A percentile compares a stretch with the other conserved stretches of the same genome.
These are phyloP conservation scores for Haemorhous mexicanus DNA, from an alignment of 2,113 vertebrate species.

Conservation along the genomic window DNA sequence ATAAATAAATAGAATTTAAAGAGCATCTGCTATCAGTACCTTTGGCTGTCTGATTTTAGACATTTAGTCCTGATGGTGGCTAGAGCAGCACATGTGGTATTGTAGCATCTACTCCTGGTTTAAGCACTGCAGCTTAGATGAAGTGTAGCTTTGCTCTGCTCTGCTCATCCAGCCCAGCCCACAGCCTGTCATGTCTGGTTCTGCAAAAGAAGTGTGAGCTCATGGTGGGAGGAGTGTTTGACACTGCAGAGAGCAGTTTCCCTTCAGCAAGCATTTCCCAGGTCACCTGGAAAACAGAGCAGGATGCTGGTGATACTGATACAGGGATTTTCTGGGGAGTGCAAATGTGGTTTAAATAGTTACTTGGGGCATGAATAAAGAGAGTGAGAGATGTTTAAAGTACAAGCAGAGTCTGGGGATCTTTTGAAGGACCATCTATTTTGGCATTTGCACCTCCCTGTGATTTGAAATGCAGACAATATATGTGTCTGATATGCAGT, in stretches of 20 bases:
- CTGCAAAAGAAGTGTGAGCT: not conserved
- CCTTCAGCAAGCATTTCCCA: not conserved
- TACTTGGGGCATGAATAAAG: not conserved
- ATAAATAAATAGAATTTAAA: not conserved
- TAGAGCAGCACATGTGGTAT: not conserved
- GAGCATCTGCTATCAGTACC: not conserved
- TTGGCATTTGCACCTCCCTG: not conserved
- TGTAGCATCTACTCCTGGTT: not conserved
- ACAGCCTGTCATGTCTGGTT: not conserved
- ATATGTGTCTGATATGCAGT: not conserved
- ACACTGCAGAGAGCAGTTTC: not conserved
- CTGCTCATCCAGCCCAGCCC: not conserved
- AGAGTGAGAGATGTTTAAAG: not conserved
- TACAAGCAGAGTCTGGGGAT: not conserved
- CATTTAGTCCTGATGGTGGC: not conserved
- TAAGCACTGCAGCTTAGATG: not conserved
- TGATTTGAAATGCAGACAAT: slow-evolving; percentile 18
- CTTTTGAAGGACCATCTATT: not conserved
- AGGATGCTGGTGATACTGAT: not conserved
- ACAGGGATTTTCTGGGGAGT: not conserved
- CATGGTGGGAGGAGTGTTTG: not conserved
- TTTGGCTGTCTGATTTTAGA: not conserved
- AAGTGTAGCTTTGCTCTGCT: not conserved
- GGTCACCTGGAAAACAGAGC: not conserved
- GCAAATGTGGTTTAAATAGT: not conserved